Base-by-base conservation (phyloP, 35 echinoderm and acorn worm species). In the Ptychodera flava region DNA sequence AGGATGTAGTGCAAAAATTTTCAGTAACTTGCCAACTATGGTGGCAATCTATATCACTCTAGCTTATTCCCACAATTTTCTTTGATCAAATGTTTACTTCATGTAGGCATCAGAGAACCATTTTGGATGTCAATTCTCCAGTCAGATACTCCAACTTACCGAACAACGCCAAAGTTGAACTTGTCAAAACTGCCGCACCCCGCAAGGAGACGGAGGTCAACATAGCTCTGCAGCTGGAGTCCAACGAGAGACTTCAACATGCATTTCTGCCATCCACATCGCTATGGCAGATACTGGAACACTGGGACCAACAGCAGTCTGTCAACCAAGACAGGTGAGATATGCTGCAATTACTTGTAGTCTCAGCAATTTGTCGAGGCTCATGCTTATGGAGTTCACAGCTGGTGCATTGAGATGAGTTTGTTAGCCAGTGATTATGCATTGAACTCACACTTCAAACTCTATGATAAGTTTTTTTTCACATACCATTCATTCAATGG, bases 151-250 rank as follows among this genome's bases (percentile, higher is more conserved):
- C 93, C 76, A 99, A 94, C 37, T 35, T 99, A 12, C 90, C 88
- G 77, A 99, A 99, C 90, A 91, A 94, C 82, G 93, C 88, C 78
- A 99, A 99, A 64, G 52, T 99, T 29, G 96, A 99, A 84, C 88
- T 99, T 52, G 90, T 99, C 64, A 99, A 94, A 77, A 36, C 87
- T 0, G 85, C 78, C 52, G 77, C 16, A 27, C 84, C 90, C 0
- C 88, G 96, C 31, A 90, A 31, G 38, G 90, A 90, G 30, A 90
- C 93, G 31, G 38, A 33, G 14, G 78, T 86, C 0, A n/a, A 33
- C 34, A 86, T 99, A 32, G 96, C 96, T 1, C 78, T 99, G 36
- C 96, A 99, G 77, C 52, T 92, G 0, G 80, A 83, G 35, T 88
- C 90, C 14, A 92, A 92, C 16, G 87, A 99, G 80, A 80, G 96